These are phyloP conservation scores for Cyrtodaria siliqua DNA, from an alignment of 2,888 invertebrate genomes.

Conservation along the genomic window DNA sequence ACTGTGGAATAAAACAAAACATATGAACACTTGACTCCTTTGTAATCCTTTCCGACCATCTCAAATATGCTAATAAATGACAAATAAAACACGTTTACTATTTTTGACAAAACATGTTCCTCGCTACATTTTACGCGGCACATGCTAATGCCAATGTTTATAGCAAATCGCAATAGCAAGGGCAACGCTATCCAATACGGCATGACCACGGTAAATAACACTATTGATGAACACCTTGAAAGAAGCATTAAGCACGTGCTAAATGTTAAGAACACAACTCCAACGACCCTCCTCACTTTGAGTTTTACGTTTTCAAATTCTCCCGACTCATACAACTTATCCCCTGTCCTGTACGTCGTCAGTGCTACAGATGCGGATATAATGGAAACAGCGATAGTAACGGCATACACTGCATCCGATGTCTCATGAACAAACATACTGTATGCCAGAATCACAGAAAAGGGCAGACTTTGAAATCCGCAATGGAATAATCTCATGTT, in stretches of 20 bases:
- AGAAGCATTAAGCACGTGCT: constrained; percentile 64
- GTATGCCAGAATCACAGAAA: constrained; percentile 54
- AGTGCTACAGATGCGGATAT: constrained; percentile 57
- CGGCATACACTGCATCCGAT: constrained; percentile 38
- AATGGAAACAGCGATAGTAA: constrained; percentile 50
- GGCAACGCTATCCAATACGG: constrained; percentile 67
- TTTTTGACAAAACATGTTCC: constrained; percentile 31
- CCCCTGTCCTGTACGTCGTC: constrained; percentile 57
- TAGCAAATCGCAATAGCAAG: constrained; percentile 61
- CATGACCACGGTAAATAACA: constrained; percentile 58
- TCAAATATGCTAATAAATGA: constrained; percentile 70
- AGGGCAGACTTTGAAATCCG: constrained; percentile 71
- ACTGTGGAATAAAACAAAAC: constrained; percentile 73
- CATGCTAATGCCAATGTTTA: constrained; percentile 50
- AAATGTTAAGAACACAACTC: constrained; percentile 54
- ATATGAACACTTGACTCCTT: constrained; percentile 72
- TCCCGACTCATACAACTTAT: constrained; percentile 55
- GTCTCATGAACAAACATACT: constrained; percentile 46
- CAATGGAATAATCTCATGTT: constrained; percentile 71
- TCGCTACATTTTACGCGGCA: constrained; percentile 44
- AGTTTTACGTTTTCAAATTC: constrained; percentile 57
- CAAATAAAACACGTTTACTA: constrained; percentile 51
- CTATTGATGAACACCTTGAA: constrained; percentile 66
- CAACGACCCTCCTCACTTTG: constrained; percentile 49
- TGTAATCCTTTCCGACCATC: constrained; percentile 55